Base-by-base conservation (phyloP, 2,888 invertebrate species). In the Campopleginae sp. region DNA sequence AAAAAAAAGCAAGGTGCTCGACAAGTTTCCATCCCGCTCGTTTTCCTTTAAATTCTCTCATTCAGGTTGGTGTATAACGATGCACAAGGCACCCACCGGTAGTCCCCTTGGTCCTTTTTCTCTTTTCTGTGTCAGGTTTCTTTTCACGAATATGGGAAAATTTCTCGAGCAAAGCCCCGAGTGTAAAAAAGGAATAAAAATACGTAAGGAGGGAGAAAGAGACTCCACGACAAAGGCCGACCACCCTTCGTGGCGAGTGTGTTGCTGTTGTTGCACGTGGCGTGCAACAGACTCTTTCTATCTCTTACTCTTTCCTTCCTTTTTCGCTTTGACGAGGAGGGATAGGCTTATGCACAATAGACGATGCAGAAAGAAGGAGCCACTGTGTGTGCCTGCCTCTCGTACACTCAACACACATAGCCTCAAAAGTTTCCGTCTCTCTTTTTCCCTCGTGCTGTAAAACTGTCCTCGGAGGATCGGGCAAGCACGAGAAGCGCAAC, bases 61-160 rank as follows among this genome's bases (percentile, higher is more conserved):
- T 12, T 70, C 38, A 31, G 42, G 51, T 14, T n/a, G 8, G 31
- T 17, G 38, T 54, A 51, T 54, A 58, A 44, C 54, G 33, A 74
- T 44, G 42, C 27, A 27, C 19, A 58, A 58, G 58, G 91, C 89
- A 89, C 90, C 88, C 87, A 89, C 86, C 84, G 77, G 58, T 68
- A 82, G 63, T 86, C 79, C 78, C 46, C 46, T 80, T 61, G 48
- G 61, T 78, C 48, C 72, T 85, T 88, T 85, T 87, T 90, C 87
- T 87, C 87, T 87, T 89, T 54, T 90, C 88, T 90, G 86, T 87
- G 88, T 87, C 87, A 87, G 89, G 89, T 89, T 91, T 91, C 92
- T 92, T 92, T 92, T 92, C 91, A 92, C 81, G 88, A 91, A 91
- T 91, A 91, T 90, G 92, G 90, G 91, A 91, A 91, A 91, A 90